Evolutionary conservation across 2,888 invertebrate species (phyloP), one percentile per base, ranked within the genome.

Genomic region (Oeneis ivallda): DNA sequence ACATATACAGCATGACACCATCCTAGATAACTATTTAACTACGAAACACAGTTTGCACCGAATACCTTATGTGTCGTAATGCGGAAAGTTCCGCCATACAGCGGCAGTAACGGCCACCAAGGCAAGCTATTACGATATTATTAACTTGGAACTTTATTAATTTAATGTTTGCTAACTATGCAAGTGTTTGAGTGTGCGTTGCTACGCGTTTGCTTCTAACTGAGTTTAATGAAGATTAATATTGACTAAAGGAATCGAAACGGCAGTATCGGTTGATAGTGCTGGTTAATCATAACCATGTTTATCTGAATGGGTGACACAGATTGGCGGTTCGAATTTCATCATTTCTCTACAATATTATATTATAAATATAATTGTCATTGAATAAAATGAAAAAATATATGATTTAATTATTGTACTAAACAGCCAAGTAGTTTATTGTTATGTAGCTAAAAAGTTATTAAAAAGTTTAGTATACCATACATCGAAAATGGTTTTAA

Each of bases 51-150:
- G 58, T 70, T 71, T 67, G 64, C 71, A 70, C 66, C 78, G 73
- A 83, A 87, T 84, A 82, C 82, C 82, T 83, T 75, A 77, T 77
- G 79, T 78, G 79, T 75, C 75, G 80, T 87, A 87, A 88, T 87
- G 86, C 72, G 86, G 80, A 87, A 88, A 88, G 75, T 88, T 88
- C 79, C 52, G 71, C 81, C 80, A 83, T 85, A 83, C 79, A 81
- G 79, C 79, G 75, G 80, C 81, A 81, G 79, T 85, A 83, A 83
- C 79, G 82, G 74, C 75, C 74, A 74, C 77, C 74, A 73, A 79
- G 79, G 76, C 66, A 65, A 69, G 78, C 79, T 78, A 80, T 82
- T 79, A 82, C 84, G 66, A 81, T 82, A 82, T 84, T 86, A 85
- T 81, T 82, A 83, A 82, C 78, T 78, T 74, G 74, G 75, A 88